These are phyloP conservation scores for Rhagologus leucostigma DNA, from an alignment of 2,113 vertebrate genomes.

Conservation along the genomic window DNA sequence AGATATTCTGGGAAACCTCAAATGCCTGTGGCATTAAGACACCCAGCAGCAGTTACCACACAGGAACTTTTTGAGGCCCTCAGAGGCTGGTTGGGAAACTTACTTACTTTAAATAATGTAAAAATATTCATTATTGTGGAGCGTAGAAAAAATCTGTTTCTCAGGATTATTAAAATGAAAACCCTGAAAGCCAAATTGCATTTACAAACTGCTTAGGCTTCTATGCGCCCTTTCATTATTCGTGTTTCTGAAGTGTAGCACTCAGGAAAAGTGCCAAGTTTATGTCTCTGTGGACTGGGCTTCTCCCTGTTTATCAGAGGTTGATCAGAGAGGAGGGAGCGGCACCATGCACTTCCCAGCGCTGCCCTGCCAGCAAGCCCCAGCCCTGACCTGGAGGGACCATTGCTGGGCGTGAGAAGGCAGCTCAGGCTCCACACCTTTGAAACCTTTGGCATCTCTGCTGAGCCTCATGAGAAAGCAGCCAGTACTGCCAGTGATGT, in stretches of 20 bases:
- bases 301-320: conserved; percentile 43
- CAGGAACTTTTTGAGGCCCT: neutral
- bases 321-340: neutral
- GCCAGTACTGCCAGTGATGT: neutral
- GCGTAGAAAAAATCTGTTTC: neutral
- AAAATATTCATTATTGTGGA: neutral
- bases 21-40: neutral
- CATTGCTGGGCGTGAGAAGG: neutral
- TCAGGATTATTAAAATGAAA: conserved; percentile 2
- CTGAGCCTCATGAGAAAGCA: neutral
- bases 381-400: conserved; percentile 28
- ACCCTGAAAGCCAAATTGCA: neutral
- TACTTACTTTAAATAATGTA: neutral
- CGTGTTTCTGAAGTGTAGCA: neutral
- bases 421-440: neutral
- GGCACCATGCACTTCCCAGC: rapidly evolving
- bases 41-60: neutral
- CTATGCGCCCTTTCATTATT: neutral
- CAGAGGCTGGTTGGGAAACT: neutral
- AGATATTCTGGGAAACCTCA: neutral
- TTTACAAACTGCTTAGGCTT: neutral
- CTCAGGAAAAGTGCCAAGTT: neutral
- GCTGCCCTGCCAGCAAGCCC: neutral
- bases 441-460: neutral
- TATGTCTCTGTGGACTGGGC: neutral